phyloP scores from a whole-genome alignment of 2,888 invertebrate genomes.

The Liopterus haemorrhoidalis region DNA sequence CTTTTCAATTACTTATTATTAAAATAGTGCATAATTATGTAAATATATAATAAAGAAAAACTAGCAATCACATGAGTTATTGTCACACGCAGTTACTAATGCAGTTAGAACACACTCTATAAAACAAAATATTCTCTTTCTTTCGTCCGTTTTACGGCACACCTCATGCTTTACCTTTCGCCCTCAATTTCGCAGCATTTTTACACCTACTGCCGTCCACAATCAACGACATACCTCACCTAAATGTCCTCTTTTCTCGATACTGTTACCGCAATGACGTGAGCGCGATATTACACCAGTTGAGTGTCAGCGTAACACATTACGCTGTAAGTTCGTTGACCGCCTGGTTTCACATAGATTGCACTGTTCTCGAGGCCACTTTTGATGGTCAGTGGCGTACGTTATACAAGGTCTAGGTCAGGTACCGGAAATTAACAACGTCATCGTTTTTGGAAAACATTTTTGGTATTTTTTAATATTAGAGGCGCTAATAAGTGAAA shows the following conservation, averaged over 20 bases:
- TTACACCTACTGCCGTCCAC: conserved; percentile 43
- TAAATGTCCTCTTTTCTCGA: not conserved
- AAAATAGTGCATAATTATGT: no score
- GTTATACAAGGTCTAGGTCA: conserved; percentile 20
- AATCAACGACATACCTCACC: conserved; percentile 30
- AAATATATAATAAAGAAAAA: no score
- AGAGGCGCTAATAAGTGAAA: no score
- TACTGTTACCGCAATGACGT: no score
- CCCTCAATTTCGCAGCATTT: conserved; percentile 46
- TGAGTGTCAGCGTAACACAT: conserved; percentile 45
- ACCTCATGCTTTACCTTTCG: conserved; percentile 47
- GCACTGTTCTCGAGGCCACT: conserved; percentile 17
- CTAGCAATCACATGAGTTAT: no score
- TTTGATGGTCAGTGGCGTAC: conserved; percentile 33
- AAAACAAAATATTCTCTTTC: conserved; percentile 38
- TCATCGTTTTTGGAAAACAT: no score
- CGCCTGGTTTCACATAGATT: conserved; percentile 36
- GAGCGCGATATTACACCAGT: no score
- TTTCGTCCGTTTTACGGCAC: conserved; percentile 41
- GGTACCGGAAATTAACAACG: conserved; percentile 18
- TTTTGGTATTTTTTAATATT: no score
- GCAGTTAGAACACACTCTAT: no score
- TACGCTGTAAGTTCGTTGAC: conserved; percentile 43
- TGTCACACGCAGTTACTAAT: no score
- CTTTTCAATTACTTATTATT: no score